phyloP scores from a whole-genome alignment of 2,888 invertebrate genomes.

The Phytoseiulus persimilis region DNA sequence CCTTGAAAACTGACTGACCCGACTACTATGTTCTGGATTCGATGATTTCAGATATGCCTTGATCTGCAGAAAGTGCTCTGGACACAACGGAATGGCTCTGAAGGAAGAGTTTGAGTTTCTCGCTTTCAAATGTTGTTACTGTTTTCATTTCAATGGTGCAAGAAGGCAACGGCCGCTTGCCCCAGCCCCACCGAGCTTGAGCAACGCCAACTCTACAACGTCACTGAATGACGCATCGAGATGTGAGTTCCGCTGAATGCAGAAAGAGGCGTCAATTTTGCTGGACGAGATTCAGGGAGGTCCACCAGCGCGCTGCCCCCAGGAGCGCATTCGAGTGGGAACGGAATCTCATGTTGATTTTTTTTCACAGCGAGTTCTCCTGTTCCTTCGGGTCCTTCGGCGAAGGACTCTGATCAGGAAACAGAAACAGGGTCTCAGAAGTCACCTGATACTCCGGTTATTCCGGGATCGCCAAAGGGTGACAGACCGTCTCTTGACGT shows the following conservation, averaged over 20 bases:
- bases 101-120: constrained; percentile 60
- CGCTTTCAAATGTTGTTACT: constrained; percentile 85
- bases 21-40: neutral
- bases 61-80: constrained; percentile 77
- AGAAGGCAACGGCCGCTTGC: constrained; percentile 65
- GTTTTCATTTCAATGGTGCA: constrained; percentile 75
- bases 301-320: too few species aligned
- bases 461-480: neutral
- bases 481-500: constrained; percentile 7
- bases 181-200: constrained; percentile 41
- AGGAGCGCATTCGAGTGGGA: too few species aligned
- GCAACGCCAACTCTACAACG: constrained; percentile 9
- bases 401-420: constrained; percentile 36
- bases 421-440: neutral
- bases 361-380: constrained; percentile 31
- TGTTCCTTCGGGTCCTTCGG: constrained; percentile 37
- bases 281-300: too few species aligned
- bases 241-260: constrained; percentile 12
- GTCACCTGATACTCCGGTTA: neutral
- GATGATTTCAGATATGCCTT: constrained; percentile 65
- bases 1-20: neutral
- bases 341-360: too few species aligned
- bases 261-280: too few species aligned
- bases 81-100: constrained; percentile 83
- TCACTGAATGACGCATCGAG: constrained; percentile 15